Conservation (phyloP, 2,113 vertebrate species). For the Oxyura jamaicensis region DNA sequence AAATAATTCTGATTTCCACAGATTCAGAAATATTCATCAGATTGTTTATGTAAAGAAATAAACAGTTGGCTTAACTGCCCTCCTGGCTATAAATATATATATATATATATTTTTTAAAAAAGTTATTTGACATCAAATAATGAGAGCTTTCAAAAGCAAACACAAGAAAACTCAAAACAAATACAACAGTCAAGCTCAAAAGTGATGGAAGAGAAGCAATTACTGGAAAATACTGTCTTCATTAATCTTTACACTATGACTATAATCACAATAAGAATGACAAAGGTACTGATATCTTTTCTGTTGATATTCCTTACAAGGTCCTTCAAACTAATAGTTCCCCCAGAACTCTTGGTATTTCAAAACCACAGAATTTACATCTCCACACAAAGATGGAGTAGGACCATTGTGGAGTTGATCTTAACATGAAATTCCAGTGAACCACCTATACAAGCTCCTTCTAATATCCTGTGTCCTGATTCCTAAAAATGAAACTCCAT, state of each 20-base stretch:
- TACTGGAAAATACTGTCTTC: neutral
- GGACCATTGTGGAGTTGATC: neutral
- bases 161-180: neutral
- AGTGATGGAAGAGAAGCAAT: neutral
- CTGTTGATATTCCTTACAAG: neutral
- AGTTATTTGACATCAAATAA: neutral
- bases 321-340: neutral
- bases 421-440: neutral
- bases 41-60: neutral
- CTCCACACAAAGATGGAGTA: neutral
- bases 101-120: too few relatives aligned
- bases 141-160: neutral
- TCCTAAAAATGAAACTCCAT: constrained; percentile 26
- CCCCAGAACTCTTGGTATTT: neutral
- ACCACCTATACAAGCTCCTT: constrained; percentile 1
- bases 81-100: neutral
- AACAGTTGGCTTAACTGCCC: neutral
- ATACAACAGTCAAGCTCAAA: neutral
- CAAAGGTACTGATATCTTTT: neutral
- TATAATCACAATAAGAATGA: neutral
- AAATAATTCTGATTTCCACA: neutral
- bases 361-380: neutral
- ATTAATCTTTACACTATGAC: neutral
- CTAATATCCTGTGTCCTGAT: neutral
- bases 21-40: neutral